Evolutionary conservation across 2,113 vertebrate species (phyloP).

Genomic region (Cheilinus undulatus): DNA sequence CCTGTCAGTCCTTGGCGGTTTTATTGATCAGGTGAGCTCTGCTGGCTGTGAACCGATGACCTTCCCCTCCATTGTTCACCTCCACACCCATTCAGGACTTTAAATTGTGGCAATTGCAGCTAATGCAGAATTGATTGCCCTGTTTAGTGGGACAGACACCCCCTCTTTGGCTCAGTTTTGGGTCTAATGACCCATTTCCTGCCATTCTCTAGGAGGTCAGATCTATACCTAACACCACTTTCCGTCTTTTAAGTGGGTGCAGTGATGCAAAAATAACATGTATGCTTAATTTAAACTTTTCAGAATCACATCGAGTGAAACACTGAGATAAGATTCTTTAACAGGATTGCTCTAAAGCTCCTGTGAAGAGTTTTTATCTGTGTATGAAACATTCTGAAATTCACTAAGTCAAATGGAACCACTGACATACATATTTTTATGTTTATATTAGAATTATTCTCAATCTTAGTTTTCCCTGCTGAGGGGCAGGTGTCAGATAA

Average conservation of each 20-base stretch:
- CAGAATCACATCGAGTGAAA: conserved; percentile 30
- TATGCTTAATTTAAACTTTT: conserved; percentile 8
- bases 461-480: too few species aligned
- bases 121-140: conserved; percentile 79
- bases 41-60: conserved; percentile 35
- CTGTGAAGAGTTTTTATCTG: too few species aligned
- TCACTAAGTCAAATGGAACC: too few species aligned
- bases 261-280: conserved; percentile 43
- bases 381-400: too few species aligned
- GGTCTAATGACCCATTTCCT: conserved; percentile 71
- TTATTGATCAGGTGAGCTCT: conserved; percentile 92
- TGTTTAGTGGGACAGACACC: conserved; percentile 59
- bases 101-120: conserved; percentile 50
- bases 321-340: too few species aligned
- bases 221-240: conserved; percentile 58
- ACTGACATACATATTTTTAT: too few species aligned
- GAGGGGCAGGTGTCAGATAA: too few species aligned
- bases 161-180: conserved; percentile 58
- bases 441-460: too few species aligned
- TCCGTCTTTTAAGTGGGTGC: conserved; percentile 30
- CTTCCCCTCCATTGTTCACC: conserved; percentile 10
- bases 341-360: too few species aligned
- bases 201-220: conserved; percentile 46
- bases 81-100: conserved; percentile 20
- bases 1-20: conserved; percentile 89